Conservation (phyloP, 2,113 vertebrate species). For the Ceyx melanurus region DNA sequence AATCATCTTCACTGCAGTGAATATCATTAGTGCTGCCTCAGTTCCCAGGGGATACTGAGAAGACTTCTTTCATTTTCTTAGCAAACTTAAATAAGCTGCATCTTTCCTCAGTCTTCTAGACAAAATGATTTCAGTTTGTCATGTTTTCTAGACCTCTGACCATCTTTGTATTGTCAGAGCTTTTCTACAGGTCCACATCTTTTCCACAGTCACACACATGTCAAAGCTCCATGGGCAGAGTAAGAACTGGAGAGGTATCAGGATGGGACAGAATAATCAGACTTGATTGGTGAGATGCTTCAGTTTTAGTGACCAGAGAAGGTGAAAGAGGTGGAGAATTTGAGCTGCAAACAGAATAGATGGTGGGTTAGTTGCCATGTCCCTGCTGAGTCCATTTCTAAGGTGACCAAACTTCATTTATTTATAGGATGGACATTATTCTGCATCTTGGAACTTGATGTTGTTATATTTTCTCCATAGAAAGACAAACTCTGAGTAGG, state of each 20-base stretch:
- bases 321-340: constrained; percentile 12
- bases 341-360: background rate
- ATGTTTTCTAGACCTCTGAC: background rate
- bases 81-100: background rate
- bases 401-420: background rate
- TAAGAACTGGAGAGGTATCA: background rate
- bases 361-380: background rate
- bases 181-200: background rate
- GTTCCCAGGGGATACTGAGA: background rate
- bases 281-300: background rate
- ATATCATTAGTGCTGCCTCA: background rate
- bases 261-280: background rate
- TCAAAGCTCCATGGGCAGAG: background rate
- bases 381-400: background rate
- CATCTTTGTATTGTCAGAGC: background rate
- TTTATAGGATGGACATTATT: background rate
- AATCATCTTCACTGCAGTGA: background rate
- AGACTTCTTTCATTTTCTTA: background rate
- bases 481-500: background rate
- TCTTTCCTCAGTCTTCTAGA: background rate
- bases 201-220: too few species aligned
- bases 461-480: background rate
- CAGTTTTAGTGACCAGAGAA: background rate
- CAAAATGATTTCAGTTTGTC: background rate
- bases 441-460: background rate